phyloP scores from a whole-genome alignment of 2,113 vertebrate genomes.

The Ochotona princeps region DNA sequence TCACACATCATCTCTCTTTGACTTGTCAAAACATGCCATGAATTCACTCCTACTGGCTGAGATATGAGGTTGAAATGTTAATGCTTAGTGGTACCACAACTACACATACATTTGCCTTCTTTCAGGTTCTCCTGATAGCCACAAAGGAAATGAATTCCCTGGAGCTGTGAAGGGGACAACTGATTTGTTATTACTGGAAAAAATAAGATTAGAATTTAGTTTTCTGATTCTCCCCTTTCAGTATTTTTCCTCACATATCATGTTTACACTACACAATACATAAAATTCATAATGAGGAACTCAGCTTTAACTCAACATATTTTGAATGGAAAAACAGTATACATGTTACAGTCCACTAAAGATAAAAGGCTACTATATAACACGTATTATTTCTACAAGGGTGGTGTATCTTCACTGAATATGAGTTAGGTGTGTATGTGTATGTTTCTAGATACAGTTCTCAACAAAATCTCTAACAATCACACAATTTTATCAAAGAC shows the following conservation, averaged over 20 bases:
- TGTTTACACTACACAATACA: neutral
- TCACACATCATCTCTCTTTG: neutral
- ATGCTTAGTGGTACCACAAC: neutral
- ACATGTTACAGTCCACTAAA: neutral
- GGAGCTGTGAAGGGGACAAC: neutral
- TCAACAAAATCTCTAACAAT: neutral
- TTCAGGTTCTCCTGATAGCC: neutral
- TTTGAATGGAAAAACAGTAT: neutral
- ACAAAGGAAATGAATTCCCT: neutral
- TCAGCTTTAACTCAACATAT: neutral
- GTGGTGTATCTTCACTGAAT: neutral
- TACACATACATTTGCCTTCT: neutral
- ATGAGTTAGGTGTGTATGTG: neutral
- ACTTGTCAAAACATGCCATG: neutral
- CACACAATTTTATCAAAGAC: constrained; percentile 32
- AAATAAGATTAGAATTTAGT: neutral
- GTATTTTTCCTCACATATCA: neutral
- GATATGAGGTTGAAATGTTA: neutral
- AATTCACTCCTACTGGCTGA: neutral
- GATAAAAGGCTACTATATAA: neutral
- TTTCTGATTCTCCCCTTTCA: neutral
- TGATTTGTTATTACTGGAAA: neutral
- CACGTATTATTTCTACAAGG: fast-evolving
- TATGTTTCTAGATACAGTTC: neutral
- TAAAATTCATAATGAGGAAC: neutral